Base-by-base conservation (phyloP, 2,797 vertebrate genomes). In the Psittacula derbiana region DNA sequence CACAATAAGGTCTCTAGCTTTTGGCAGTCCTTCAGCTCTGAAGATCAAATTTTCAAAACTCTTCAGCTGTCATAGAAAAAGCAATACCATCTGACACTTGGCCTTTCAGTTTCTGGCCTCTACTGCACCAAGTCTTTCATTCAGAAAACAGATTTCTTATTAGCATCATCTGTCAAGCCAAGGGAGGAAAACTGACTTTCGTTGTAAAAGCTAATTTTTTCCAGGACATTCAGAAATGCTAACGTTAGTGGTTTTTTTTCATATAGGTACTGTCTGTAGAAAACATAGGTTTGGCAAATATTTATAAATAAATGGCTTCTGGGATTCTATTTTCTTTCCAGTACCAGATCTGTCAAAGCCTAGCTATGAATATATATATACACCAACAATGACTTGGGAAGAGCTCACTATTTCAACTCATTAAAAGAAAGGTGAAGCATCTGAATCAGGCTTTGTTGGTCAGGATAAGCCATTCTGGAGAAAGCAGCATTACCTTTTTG, bases 1-100 rank as follows among this genome's bases (percentile, higher is more conserved):
- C 21, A 31, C 23, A 67, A 17, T 69, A 57, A 84, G 30, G 33
- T 20, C 70, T 86, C 49, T 75, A 83, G 41, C 1, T 87, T 87
- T 71, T 91, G 75, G 66, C 71, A 87, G 55, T 50, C 44, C 17
- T 82, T 93, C 88, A 65, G 31, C 49, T 85, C 55, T 67, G 41
- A 85, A 95, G 64, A 91, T 64, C 67, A 85, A 60, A 74, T 74
- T 92, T 89, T 85, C 64, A 67, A 79, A 93, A 81, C 67, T 62
- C 6, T 72, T 96, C 84, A 92, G 62, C 64, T 93, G 71, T 58
- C 81, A 71, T 7, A 82, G 55, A 76, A 46, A 78, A 92, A 89
- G 67, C 38, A 71, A 60, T 12, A 80, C 21, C 36, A 67, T 89
- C 43, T 55, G 85, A 46, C 33, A 67, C 27, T 30, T 52, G 47